phyloP scores from a whole-genome alignment of 2,113 vertebrate species.

The Catharus bicknelli region DNA sequence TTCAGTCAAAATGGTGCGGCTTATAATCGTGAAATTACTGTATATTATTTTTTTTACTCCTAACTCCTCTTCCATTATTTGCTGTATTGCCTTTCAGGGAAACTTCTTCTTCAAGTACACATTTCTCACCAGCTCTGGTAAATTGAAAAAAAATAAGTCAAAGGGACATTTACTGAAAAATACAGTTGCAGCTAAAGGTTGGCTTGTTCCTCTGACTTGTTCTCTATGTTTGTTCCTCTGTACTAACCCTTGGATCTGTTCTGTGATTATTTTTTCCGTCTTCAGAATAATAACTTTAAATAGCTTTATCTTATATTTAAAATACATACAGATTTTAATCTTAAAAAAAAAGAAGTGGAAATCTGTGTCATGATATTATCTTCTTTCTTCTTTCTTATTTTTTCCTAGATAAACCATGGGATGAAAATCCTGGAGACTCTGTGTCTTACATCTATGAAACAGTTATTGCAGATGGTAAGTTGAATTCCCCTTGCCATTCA shows the following conservation, averaged over 20 bases:
- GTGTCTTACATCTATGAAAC: neutral
- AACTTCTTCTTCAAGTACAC: neutral
- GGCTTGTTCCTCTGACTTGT: neutral
- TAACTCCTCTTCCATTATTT: neutral
- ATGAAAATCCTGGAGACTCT: neutral
- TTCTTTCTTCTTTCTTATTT: neutral
- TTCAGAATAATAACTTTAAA: neutral
- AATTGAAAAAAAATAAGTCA: neutral
- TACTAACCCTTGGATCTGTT: neutral
- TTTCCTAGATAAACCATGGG: neutral
- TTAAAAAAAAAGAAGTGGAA: neutral
- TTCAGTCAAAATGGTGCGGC: too few species aligned
- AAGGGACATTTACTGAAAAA: neutral
- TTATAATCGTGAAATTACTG: too few species aligned
- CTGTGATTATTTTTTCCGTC: neutral
- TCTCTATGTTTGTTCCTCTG: neutral
- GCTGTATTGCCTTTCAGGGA: neutral
- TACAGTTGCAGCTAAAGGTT: neutral
- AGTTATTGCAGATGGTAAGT: neutral
- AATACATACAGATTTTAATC: neutral
- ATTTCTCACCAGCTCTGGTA: neutral
- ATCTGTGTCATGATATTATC: neutral
- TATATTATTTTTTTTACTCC: neutral
- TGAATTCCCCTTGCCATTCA: neutral
- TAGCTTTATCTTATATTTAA: neutral